Evolutionary conservation across 1,140 invertebrate species (phyloP), one percentile per base, ranked within the genome.

Genomic region (Micrasema minimum): DNA sequence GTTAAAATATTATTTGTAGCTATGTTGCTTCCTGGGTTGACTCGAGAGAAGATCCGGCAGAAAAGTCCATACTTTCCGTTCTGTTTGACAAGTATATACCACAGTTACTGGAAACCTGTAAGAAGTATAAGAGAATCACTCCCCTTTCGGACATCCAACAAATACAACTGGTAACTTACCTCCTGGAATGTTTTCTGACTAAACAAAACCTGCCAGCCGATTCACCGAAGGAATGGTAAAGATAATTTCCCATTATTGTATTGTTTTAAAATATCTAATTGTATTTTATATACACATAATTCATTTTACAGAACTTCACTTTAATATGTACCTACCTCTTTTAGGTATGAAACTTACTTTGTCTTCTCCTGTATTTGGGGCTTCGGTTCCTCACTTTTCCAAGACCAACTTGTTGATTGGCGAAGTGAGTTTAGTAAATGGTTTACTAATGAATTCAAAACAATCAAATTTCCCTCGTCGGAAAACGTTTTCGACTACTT

Each of bases 81-180:
- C 85, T 98, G 2, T 98, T 98, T 78, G 96, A 98, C 78, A 98
- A 97, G 79, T 98, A 98, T 79, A 91, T 98, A n/a, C 94, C 95
- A 0, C 85, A 89, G 0, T 85, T 94, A 68, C 82, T 97, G 43
- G 96, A 98, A 72, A 87, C 88, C 0, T 85, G 91, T 31, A 90
- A 91, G 68, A 91, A 92, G 77, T 96, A 97, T 79, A 97, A 96
- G 78, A 95, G 93, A 76, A 94, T 97, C 23, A 96, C 94, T 0
- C 95, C 95, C 0, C 90, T 99, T 11, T 91, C 93, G 1, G 95
- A 98, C 78, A 92, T 97, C 74, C 91, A 93, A 66, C 94, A 97
- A 78, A 88, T 98, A 50, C 90, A 96, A 81, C 95, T 96, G 87
- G 87, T 97, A 9, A 98, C 96, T 77, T 90, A 92, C 77, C 82